Conservation (phyloP, 2,888 invertebrate species). For the Agelastica alni region DNA sequence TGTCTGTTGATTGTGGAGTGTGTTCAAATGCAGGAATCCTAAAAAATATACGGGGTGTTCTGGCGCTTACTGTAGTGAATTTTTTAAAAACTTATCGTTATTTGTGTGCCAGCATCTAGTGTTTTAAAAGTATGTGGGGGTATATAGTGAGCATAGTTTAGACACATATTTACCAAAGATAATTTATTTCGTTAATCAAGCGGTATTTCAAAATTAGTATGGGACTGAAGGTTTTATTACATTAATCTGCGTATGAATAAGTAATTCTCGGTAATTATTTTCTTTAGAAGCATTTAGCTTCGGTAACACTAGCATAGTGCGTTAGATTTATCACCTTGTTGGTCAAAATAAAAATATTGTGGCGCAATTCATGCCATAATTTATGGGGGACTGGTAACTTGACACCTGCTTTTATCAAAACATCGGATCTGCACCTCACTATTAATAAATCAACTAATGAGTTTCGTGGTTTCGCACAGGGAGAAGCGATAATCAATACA, state of each 20-base stretch:
- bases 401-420: constrained; percentile 38
- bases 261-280: constrained; percentile 21
- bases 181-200: constrained; percentile 17
- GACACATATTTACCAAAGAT: neutral
- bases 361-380: constrained; percentile 33
- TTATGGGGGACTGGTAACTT: constrained; percentile 36
- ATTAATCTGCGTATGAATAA: constrained; percentile 22
- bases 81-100: too few relatives aligned
- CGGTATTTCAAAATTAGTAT: constrained; percentile 22
- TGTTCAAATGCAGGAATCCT: too few relatives aligned
- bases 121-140: too few relatives aligned
- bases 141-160: too few relatives aligned
- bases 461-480: too few relatives aligned
- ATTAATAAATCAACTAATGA: constrained; percentile 38
- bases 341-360: constrained; percentile 23
- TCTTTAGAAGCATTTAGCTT: constrained; percentile 15
- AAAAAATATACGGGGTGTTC: too few relatives aligned
- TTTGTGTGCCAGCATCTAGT: too few relatives aligned
- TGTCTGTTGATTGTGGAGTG: too few relatives aligned
- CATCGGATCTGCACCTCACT: constrained; percentile 36
- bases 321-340: constrained; percentile 26
- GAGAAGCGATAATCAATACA: too few relatives aligned
- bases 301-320: constrained; percentile 11
- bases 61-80: too few relatives aligned
- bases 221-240: constrained; percentile 21